A percentile compares a stretch with the other conserved stretches of the same genome.
Evolutionary conservation across 2,113 vertebrate species (phyloP).

Genomic region (Eurypyga helias): DNA sequence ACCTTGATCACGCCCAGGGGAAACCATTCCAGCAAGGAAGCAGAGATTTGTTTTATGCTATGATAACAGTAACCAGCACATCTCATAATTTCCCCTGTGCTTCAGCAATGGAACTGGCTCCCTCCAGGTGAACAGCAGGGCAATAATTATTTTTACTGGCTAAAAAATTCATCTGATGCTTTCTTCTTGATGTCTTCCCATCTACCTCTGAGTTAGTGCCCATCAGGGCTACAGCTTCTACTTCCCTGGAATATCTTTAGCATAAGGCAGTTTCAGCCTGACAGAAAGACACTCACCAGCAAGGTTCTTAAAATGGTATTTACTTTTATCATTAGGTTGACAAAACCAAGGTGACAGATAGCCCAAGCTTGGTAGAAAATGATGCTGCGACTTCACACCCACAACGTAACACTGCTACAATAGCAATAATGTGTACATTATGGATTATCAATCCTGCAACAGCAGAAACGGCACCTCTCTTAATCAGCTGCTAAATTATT

Average conservation of each 20-base stretch:
- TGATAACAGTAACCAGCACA: background rate
- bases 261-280: background rate
- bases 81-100: background rate
- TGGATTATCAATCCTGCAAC: constrained; percentile 12
- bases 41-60: background rate
- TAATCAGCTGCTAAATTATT: constrained; percentile 9
- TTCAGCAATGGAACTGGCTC: background rate
- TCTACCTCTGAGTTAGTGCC: background rate
- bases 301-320: constrained; percentile 22
- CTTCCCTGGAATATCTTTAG: background rate
- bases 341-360: constrained; percentile 43
- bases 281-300: constrained; percentile 33
- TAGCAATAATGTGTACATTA: background rate
- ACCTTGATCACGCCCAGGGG: background rate
- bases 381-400: constrained; percentile 5
- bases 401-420: background rate
- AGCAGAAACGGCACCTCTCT: background rate
- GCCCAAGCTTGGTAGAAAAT: constrained; percentile 1
- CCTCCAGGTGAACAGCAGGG: background rate
- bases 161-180: background rate
- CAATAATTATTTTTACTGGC: constrained; percentile 5
- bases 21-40: constrained; percentile 1
- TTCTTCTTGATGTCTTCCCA: background rate
- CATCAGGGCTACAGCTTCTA: background rate
- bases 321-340: constrained; percentile 38